A percentile compares a stretch with the other conserved stretches of the same genome.
Conservation (phyloP, 1,140 invertebrate genomes). For the Platyscapa corneri region DNA sequence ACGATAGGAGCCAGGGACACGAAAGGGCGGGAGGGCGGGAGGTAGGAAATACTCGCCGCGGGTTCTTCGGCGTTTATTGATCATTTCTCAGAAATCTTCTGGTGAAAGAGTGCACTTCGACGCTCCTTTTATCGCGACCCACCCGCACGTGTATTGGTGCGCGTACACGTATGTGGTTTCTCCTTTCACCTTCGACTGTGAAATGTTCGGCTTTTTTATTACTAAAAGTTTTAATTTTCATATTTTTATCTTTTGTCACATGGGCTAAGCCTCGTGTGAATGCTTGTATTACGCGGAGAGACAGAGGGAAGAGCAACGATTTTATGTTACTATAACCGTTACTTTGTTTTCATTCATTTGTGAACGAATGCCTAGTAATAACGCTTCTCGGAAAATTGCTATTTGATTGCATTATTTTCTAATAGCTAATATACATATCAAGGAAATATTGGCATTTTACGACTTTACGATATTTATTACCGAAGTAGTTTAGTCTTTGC, state of each 20-base stretch:
- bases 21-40: neutral
- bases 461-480: no score
- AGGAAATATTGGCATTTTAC: no score
- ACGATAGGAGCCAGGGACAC: neutral
- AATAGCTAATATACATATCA: no score
- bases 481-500: no score
- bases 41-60: slow-evolving; percentile 5
- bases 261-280: neutral
- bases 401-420: no score
- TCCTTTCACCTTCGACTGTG: neutral
- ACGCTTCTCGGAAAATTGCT: no score
- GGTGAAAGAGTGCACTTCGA: slow-evolving; percentile 18
- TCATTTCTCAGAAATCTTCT: slow-evolving; percentile 42
- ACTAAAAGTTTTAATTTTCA: neutral
- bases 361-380: no score
- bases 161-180: neutral
- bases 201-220: slow-evolving; percentile 1
- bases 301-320: neutral
- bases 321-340: neutral
- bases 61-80: slow-evolving; percentile 40
- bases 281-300: neutral
- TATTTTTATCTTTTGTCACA: neutral
- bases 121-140: slow-evolving; percentile 30
- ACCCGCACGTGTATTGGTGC: neutral
- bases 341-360: neutral